Evolutionary conservation across 2,888 invertebrate species (phyloP).

Genomic region (Temnothorax ravouxi): DNA sequence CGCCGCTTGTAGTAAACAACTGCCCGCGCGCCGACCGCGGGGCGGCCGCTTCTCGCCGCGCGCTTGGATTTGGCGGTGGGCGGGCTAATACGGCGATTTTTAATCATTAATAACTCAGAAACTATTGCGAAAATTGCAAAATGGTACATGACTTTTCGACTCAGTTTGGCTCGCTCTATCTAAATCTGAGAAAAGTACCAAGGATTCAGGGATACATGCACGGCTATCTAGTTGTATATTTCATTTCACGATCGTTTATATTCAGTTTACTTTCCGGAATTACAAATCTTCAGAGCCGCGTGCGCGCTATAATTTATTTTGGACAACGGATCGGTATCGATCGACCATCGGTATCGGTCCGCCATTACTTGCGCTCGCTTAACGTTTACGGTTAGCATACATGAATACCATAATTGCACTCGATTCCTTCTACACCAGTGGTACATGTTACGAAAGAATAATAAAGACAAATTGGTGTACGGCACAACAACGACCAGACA

Average conservation of each 20-base stretch:
- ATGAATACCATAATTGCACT: conserved; percentile 22
- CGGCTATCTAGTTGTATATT: not conserved
- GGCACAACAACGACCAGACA: conserved; percentile 5
- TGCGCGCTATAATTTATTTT: conserved; percentile 64
- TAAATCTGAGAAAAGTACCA: no score
- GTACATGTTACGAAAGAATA: conserved; percentile 55
- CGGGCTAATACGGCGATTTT: no score
- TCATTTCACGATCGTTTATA: conserved; percentile 44
- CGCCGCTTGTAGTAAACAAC: no score
- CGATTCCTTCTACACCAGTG: not conserved
- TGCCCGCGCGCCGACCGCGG: no score
- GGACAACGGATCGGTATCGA: conserved; percentile 57
- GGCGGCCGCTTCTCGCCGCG: no score
- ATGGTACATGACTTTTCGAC: no score
- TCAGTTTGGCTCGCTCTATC: no score
- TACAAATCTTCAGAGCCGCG: conserved; percentile 22
- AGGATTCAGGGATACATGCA: no score
- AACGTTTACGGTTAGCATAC: conserved; percentile 52
- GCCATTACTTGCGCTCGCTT: conserved; percentile 45
- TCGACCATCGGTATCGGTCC: conserved; percentile 14
- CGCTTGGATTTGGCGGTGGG: no score
- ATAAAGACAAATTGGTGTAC: conserved; percentile 39
- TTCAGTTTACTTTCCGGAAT: conserved; percentile 63
- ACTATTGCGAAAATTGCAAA: no score
- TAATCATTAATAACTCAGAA: no score